Percentiles rank a stretch among this genome's conserved stretches.
These are phyloP conservation scores for Laticauda colubrina DNA, from an alignment of 2,113 vertebrate species.

Conservation along the genomic window DNA sequence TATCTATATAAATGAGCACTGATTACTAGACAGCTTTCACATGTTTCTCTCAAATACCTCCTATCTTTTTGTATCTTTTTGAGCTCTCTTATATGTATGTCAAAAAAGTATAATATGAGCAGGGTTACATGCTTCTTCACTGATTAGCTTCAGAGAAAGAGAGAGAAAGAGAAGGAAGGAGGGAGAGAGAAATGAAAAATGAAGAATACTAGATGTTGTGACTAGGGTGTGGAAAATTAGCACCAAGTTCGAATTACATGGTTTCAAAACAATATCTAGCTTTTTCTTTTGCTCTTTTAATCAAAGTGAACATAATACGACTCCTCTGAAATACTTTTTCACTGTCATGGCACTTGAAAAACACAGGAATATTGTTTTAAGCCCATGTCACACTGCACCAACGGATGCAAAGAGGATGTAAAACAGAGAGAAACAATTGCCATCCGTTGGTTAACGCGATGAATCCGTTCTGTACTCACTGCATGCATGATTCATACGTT, in stretches of 20 bases:
- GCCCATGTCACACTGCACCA: too few species aligned
- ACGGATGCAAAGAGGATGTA: too few species aligned
- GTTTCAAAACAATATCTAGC: slow-evolving; percentile 72
- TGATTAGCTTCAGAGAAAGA: slow-evolving; percentile 71
- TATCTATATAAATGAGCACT: slow-evolving; percentile 76
- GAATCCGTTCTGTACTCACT: too few species aligned
- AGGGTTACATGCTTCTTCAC: slow-evolving; percentile 61
- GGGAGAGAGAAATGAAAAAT: too few species aligned
- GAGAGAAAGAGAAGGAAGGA: not conserved
- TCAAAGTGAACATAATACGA: slow-evolving; percentile 49
- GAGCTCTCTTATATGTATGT: slow-evolving; percentile 76
- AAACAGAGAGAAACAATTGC: too few species aligned
- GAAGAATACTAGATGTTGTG: slow-evolving; percentile 32
- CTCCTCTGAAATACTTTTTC: not conserved
- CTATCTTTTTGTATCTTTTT: slow-evolving; percentile 64
- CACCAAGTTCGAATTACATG: slow-evolving; percentile 71
- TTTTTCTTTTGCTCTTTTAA: slow-evolving; percentile 65
- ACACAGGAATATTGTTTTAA: not conserved
- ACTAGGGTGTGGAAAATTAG: slow-evolving; percentile 55
- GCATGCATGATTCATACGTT: too few species aligned
- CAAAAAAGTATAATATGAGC: slow-evolving; percentile 71
- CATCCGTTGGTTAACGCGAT: too few species aligned
- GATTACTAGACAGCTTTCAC: slow-evolving; percentile 70
- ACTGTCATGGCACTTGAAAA: not conserved
- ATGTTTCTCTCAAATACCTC: slow-evolving; percentile 69